Percentiles rank a stretch among this genome's conserved stretches.
Conservation (phyloP, 2,888 invertebrate species). For the Tenodera sinensis region DNA sequence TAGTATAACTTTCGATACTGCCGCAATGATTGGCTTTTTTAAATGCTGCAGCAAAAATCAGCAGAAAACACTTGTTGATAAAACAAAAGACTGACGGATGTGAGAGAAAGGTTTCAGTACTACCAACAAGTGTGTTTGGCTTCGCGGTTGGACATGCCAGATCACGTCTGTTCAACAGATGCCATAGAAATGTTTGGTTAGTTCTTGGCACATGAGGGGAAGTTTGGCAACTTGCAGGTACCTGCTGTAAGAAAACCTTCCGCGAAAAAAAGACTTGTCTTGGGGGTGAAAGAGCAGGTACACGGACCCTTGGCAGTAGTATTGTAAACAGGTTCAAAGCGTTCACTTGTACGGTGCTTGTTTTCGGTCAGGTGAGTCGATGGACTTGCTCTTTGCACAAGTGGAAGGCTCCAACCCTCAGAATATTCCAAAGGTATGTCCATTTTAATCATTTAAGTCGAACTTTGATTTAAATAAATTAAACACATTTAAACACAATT, state of each 20-base stretch:
- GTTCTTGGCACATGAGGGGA: not conserved
- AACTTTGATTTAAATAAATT: no score
- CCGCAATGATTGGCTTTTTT: not conserved
- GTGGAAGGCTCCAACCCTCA: not conserved
- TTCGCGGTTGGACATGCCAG: not conserved
- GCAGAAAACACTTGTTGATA: not conserved
- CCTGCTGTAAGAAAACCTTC: not conserved
- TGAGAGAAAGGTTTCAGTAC: not conserved
- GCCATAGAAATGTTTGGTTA: not conserved
- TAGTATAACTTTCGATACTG: not conserved
- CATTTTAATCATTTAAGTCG: no score
- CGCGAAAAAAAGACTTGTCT: not conserved
- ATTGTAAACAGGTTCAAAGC: not conserved
- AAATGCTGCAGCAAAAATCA: not conserved
- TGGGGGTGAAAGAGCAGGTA: not conserved
- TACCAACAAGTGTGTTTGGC: not conserved
- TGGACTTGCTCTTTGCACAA: not conserved
- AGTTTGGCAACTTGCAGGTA: not conserved
- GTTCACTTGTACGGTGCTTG: not conserved
- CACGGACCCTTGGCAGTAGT: not conserved
- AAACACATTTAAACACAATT: no score
- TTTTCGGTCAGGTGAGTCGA: not conserved
- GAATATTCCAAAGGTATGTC: not conserved
- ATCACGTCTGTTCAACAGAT: not conserved
- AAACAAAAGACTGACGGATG: not conserved